Conservation (phyloP, 2,113 vertebrate genomes). For the Rutilus rutilus region DNA sequence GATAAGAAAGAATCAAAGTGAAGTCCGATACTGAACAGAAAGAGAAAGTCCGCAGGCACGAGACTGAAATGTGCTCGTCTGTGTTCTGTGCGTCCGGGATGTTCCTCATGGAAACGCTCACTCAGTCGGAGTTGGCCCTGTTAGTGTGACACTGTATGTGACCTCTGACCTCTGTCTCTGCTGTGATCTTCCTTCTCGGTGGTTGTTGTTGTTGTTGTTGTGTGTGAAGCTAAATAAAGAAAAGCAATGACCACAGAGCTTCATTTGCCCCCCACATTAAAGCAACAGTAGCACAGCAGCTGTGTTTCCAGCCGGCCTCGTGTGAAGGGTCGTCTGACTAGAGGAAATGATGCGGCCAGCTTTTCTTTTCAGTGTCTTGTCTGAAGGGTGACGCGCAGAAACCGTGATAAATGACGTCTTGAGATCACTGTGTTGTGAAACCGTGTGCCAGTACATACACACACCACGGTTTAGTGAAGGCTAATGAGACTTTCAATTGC, state of each 20-base stretch:
- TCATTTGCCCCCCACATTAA: constrained; percentile 6
- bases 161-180: not conserved
- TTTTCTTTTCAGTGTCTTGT: not conserved
- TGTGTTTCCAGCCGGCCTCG: not conserved
- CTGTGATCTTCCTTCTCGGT: constrained; percentile 35
- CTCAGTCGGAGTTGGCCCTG: not conserved
- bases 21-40: not conserved
- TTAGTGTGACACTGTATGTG: constrained; percentile 21
- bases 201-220: constrained; percentile 31
- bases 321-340: not conserved
- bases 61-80: not conserved
- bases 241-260: constrained; percentile 44
- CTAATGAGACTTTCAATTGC: not conserved
- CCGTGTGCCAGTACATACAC: too few relatives aligned
- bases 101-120: too few relatives aligned
- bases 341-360: constrained; percentile 4
- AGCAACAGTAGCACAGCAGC: constrained; percentile 4
- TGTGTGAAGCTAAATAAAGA: constrained; percentile 45
- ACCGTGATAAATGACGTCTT: not conserved
- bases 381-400: not conserved
- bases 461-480: too few relatives aligned
- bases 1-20: not conserved
- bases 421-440: not conserved
- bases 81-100: not conserved
- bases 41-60: not conserved